These are phyloP conservation scores for Ormyrus nitidulus DNA, from an alignment of 2,888 invertebrate genomes.

Conservation along the genomic window DNA sequence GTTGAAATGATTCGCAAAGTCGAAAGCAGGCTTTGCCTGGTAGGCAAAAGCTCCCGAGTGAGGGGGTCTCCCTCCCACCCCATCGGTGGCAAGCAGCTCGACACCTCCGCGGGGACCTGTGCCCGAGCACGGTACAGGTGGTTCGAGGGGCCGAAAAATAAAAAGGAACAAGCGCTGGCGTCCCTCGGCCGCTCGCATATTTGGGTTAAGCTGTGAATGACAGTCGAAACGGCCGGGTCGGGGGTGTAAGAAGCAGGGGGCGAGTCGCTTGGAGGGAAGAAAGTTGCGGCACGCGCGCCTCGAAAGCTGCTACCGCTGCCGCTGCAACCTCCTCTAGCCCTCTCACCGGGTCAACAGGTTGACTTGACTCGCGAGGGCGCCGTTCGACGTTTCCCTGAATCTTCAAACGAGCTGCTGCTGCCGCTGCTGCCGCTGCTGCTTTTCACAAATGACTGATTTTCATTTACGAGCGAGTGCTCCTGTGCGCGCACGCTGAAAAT, in stretches of 20 bases:
- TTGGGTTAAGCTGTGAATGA: conserved; percentile 65
- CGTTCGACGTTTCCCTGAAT: conserved; percentile 16
- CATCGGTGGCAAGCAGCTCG: neutral
- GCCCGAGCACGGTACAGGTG: conserved; percentile 13
- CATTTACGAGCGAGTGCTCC: conserved; percentile 24
- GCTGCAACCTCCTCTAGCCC: conserved; percentile 47
- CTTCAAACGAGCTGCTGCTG: conserved; percentile 39
- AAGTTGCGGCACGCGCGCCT: conserved; percentile 51
- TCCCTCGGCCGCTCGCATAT: conserved; percentile 57
- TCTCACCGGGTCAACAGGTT: conserved; percentile 57
- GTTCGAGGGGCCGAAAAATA: conserved; percentile 10
- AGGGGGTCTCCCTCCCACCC: too few species aligned
- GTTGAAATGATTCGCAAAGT: too few species aligned
- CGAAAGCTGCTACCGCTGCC: conserved; percentile 44
- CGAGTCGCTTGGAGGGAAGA: conserved; percentile 31
- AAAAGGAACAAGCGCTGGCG: conserved; percentile 17
- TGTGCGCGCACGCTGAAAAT: neutral
- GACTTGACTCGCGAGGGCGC: conserved; percentile 21
- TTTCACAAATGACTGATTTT: conserved; percentile 51
- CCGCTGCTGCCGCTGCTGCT: neutral
- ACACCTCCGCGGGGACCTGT: conserved; percentile 7
- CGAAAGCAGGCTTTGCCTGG: too few species aligned
- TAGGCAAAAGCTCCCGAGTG: too few species aligned
- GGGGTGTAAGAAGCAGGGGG: conserved; percentile 28
- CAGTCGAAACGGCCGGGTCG: conserved; percentile 56